Base-by-base conservation (phyloP, 1,140 invertebrate species). In the Gryon sp. region DNA sequence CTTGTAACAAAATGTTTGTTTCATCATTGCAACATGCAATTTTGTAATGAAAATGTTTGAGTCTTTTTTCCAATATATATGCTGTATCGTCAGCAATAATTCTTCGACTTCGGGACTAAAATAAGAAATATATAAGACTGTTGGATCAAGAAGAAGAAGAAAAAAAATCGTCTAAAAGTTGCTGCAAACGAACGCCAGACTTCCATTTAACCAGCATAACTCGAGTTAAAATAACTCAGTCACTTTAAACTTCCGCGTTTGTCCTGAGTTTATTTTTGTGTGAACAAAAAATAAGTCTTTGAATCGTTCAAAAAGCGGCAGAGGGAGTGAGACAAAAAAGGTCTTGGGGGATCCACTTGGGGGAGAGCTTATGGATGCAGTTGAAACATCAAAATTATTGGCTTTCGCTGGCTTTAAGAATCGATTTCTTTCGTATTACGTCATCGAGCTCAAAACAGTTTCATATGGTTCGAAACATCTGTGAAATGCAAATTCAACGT, bases 331-430 rank as follows among this genome's bases (percentile, higher is more conserved):
- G n/a, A n/a, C n/a, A n/a, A n/a, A n/a, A n/a, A n/a, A n/a, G n/a
- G n/a, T n/a, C n/a, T n/a, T 43, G 40, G 9, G 20, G 12, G 16
- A 38, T 20, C 8, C 34, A 26, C 12, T 50, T 9, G 14, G 60
- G 7, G 26, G 28, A 34, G 28, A 43, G 53, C 12, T 59, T 69
- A 57, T 53, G 63, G 50, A 72, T 52, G 43, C 43, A 50, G 28
- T 26, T 22, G 28, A 46, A 60, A 45, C 30, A 38, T 36, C 48
- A 50, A 19, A 11, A n/a, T n/a, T 38, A 34, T 36, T 53, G 36
- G 62, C 60, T 66, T 66, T 74, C 53, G n/a, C n/a, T n/a, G n/a
- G n/a, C n/a, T n/a, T n/a, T n/a, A n/a, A 66, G 60, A 74, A 70
- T 66, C 70, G 70, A 66, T 66, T 66, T 53, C 62, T n/a, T 74